Evolutionary conservation across 2,797 vertebrate genomes (phyloP).

Genomic region (Notoglanidium macrostoma): DNA sequence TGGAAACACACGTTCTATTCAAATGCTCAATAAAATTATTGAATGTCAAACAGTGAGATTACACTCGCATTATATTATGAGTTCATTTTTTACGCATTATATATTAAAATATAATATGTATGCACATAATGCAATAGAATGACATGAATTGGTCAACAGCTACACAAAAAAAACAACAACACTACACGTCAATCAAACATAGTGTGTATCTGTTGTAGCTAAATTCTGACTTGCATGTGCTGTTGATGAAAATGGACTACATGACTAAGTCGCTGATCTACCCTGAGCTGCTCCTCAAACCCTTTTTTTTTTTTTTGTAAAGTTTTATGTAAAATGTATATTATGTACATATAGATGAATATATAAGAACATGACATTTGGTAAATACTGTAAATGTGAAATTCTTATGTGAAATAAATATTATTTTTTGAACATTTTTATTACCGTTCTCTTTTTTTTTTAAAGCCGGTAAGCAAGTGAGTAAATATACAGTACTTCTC

Average conservation of each 20-base stretch:
- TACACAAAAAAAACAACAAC: not conserved
- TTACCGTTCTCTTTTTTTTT: constrained; percentile 15
- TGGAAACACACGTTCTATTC: too few species aligned
- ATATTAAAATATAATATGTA: not conserved
- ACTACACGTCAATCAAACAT: constrained; percentile 38
- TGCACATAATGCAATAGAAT: not conserved
- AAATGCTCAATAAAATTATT: not conserved
- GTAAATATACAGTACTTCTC: not conserved
- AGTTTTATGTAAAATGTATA: constrained; percentile 77
- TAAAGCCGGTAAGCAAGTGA: not conserved
- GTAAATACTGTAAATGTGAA: constrained; percentile 80
- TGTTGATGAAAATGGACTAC: constrained; percentile 62
- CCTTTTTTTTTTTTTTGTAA: constrained; percentile 76
- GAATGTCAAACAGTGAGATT: not conserved
- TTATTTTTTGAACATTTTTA: constrained; percentile 73
- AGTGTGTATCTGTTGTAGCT: constrained; percentile 63
- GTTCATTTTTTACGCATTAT: not conserved
- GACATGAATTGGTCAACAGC: not conserved
- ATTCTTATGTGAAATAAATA: constrained; percentile 80
- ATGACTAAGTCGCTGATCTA: not conserved
- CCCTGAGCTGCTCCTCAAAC: constrained; percentile 59
- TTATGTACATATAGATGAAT: constrained; percentile 70
- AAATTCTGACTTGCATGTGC: constrained; percentile 48
- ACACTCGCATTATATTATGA: not conserved
- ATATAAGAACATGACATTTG: constrained; percentile 61